phyloP scores from a whole-genome alignment of 2,113 vertebrate species.

The Trichomycterus rosablanca region DNA sequence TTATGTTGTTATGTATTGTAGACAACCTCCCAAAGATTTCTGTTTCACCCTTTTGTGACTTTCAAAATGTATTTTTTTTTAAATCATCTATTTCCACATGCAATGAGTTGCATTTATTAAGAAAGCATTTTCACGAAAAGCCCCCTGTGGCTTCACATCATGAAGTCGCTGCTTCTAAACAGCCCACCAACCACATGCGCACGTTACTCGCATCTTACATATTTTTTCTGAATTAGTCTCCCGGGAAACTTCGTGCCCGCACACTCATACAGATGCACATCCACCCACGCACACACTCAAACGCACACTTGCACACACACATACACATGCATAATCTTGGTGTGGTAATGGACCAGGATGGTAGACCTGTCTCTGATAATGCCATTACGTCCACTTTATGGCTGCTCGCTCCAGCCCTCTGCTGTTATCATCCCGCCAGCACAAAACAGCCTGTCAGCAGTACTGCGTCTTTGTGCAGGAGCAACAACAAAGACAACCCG shows the following conservation, averaged over 20 bases:
- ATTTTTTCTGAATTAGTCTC: slow-evolving; percentile 32
- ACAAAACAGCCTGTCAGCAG: slow-evolving; percentile 34
- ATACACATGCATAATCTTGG: slow-evolving; percentile 27
- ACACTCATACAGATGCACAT: neutral
- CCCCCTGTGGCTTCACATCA: neutral
- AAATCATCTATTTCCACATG: neutral
- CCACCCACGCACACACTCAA: slow-evolving; percentile 1
- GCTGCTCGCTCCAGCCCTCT: slow-evolving; percentile 35
- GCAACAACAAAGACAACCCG: slow-evolving; percentile 28
- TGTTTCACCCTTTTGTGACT: neutral
- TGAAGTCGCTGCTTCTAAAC: neutral
- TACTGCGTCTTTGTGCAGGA: slow-evolving; percentile 19
- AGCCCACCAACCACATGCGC: neutral
- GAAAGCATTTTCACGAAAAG: slow-evolving; percentile 1
- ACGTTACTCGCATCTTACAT: neutral
- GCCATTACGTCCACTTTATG: slow-evolving; percentile 57
- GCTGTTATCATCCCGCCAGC: slow-evolving; percentile 34
- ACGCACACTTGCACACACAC: neutral
- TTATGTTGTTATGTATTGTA: neutral
- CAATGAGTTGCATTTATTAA: neutral
- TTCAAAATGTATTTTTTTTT: slow-evolving; percentile 14
- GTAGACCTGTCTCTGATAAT: slow-evolving; percentile 52
- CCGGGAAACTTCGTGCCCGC: slow-evolving; percentile 21
- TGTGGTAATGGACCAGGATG: slow-evolving; percentile 37
- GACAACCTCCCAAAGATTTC: neutral